These are phyloP conservation scores for Nycteola revayana DNA, from an alignment of 2,888 invertebrate species.

Conservation along the genomic window DNA sequence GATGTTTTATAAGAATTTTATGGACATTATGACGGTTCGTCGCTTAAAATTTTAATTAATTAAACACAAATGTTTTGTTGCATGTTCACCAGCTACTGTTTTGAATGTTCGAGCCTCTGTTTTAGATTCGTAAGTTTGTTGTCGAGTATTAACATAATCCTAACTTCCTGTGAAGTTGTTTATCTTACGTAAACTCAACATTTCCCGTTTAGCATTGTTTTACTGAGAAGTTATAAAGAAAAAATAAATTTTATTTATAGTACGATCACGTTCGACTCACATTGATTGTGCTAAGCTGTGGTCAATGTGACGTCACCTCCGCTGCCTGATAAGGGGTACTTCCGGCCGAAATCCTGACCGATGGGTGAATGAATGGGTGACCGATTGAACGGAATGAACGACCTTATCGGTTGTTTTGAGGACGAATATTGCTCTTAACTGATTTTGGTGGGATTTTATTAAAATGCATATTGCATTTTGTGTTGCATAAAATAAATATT, in stretches of 20 bases:
- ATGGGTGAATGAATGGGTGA: slow-evolving; percentile 47
- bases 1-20: slow-evolving; percentile 26
- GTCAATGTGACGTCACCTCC: slow-evolving; percentile 70
- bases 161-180: slow-evolving; percentile 36
- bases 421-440: slow-evolving; percentile 27
- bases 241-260: slow-evolving; percentile 67
- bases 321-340: slow-evolving; percentile 73
- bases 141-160: slow-evolving; percentile 34
- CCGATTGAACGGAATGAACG: slow-evolving; percentile 40
- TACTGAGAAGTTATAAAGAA: slow-evolving; percentile 51
- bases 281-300: slow-evolving; percentile 50
- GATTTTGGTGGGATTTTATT: slow-evolving; percentile 14
- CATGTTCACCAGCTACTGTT: background rate
- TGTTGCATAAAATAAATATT: slow-evolving; percentile 32
- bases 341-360: slow-evolving; percentile 69
- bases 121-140: slow-evolving; percentile 23
- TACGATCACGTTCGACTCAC: slow-evolving; percentile 72
- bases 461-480: slow-evolving; percentile 19
- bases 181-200: slow-evolving; percentile 49
- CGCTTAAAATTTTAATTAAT: slow-evolving; percentile 24
- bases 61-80: slow-evolving; percentile 4
- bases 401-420: slow-evolving; percentile 44
- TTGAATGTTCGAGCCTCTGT: slow-evolving; percentile 4
- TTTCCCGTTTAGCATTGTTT: slow-evolving; percentile 67
- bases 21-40: slow-evolving; percentile 16